phyloP scores from a whole-genome alignment of 1,140 invertebrate species.

The Cryptotermes secundus region DNA sequence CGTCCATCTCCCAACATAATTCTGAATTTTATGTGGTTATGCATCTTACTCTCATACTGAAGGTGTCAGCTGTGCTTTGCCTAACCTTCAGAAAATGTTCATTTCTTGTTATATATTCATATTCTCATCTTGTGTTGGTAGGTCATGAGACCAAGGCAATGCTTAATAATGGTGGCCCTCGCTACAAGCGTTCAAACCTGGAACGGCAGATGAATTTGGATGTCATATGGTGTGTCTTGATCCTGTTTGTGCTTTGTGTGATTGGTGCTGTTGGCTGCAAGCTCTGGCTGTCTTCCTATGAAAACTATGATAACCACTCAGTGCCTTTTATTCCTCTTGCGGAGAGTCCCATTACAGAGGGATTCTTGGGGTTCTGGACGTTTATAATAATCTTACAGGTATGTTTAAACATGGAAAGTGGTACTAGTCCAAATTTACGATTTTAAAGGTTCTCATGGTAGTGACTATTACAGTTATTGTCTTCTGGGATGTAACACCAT shows the following conservation, averaged over 20 bases:
- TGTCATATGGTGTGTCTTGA: slow-evolving; percentile 94
- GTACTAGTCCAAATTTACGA: no score
- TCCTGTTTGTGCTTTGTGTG: slow-evolving; percentile 86
- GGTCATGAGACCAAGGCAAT: slow-evolving; percentile 97
- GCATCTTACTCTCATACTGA: no score
- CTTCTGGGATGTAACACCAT: no score
- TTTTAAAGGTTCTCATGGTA: no score
- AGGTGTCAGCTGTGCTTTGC: background rate
- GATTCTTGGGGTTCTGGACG: slow-evolving; percentile 90
- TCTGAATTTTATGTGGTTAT: no score
- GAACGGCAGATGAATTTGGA: slow-evolving; percentile 94
- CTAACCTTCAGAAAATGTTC: background rate
- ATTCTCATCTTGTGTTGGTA: slow-evolving; percentile 43
- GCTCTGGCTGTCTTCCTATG: slow-evolving; percentile 71
- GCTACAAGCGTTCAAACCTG: slow-evolving; percentile 90
- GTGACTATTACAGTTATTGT: no score
- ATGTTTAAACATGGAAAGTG: slow-evolving; percentile 36
- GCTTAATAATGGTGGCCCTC: slow-evolving; percentile 94
- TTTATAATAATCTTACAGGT: slow-evolving; percentile 94
- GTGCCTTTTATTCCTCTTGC: slow-evolving; percentile 64
- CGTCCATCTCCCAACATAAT: no score
- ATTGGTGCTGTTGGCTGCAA: slow-evolving; percentile 87
- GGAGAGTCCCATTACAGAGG: slow-evolving; percentile 69
- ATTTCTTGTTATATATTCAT: background rate
- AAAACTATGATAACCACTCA: slow-evolving; percentile 39